Base-by-base conservation (phyloP, 2,113 vertebrate genomes). In the Tiliqua scincoides region DNA sequence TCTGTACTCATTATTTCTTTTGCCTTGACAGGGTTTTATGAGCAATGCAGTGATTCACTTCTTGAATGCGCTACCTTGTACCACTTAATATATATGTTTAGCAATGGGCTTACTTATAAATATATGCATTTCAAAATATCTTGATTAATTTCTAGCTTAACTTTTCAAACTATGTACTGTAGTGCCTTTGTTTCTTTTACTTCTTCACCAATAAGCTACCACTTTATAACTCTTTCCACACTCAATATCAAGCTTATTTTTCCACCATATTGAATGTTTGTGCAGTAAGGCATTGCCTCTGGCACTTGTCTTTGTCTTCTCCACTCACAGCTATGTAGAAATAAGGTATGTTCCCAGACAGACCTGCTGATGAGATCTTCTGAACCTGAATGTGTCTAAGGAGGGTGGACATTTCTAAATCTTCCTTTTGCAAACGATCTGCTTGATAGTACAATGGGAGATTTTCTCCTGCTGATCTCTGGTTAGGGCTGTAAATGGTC, bases 11-110 rank as follows among this genome's bases (percentile, higher is more conserved):
- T 48, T 84, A 75, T 75, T 83, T 84, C 59, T 84, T 84, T 75
- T 71, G 75, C 59, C 73, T 75, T 63, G 79, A 52, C 82, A 84
- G 25, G 59, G 12, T 35, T 82, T 84, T 75, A 30, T 75, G 71
- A 52, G 30, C 40, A 84, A 63, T 57, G 57, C 30, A 75, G 23
- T 63, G 27, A 62, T 57, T 83, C 59, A 63, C 75, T 75, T 84
- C 7, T 65, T 4, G 43, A 48, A 4, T 48, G 43, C 43, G 8
- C 43, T 48, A 48, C 43, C 4, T 48, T 48, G 43, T 48, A 48
- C 43, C 8, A 48, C n/a, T n/a, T n/a, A 48, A 48, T 48, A 48
- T 48, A 48, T 48, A 48, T 48, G 23, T 48, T 73, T 62, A 43
- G 67, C 65, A 81, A 25, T 27, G 68, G 3, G 67, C 67, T 70